Evolutionary conservation across 2,797 vertebrate genomes (phyloP), one percentile per base, ranked within the genome.

Genomic region (Chelon labrosus): DNA sequence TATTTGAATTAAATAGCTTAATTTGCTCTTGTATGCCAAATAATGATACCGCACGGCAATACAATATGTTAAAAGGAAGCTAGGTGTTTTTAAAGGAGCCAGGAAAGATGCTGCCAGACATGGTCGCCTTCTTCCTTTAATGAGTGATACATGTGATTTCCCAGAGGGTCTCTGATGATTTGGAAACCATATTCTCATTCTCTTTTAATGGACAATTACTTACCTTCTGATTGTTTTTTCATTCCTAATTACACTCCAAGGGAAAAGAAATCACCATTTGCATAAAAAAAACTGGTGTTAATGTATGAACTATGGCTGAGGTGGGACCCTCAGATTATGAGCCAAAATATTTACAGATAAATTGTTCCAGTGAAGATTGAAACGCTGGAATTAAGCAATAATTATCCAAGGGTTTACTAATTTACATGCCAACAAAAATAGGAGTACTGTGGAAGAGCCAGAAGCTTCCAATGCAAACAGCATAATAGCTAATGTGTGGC

Each of bases 121-220:
- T 79, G 13, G 35, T 52, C 6, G 19, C 74, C 47, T 20, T 73
- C 27, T 70, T 59, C 37, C 54, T 80, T 77, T 83, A 85, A 80
- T 71, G 62, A 85, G 44, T 81, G 38, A 82, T 57, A 46, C 64
- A 72, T 70, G 25, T 75, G 82, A 86, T 88, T 81, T 85, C 87
- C 80, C 73, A 35, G 51, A 57, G 64, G 75, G 16, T 67, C 44
- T 44, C 37, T 74, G 79, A 73, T 84, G 78, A 82, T 85, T 79
- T 85, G 73, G 70, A 85, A 78, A 77, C 50, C 73, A 52, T 58
- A 52, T 65, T 74, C 51, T 78, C 65, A 71, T 80, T 84, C 19
- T 68, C 64, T 75, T 79, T 79, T 75, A 86, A 87, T 74, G 39
- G 83, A 80, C 47, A 54, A 80, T 84, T 85, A 85, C 77, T 83